phyloP scores from a whole-genome alignment of 2,113 vertebrate species.

The Oryzias melastigma region DNA sequence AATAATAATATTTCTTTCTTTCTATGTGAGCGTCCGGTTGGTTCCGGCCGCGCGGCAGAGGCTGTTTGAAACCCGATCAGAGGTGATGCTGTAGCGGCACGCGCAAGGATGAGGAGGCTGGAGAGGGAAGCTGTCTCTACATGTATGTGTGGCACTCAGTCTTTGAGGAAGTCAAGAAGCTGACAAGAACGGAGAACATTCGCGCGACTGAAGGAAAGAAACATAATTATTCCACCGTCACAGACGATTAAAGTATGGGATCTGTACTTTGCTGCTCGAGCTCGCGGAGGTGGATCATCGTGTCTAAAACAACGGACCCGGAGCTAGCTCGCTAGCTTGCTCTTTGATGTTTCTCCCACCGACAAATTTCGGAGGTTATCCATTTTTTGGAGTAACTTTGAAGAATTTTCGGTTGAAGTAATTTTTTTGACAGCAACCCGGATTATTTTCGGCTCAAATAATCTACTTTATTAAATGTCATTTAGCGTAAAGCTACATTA shows the following conservation, averaged over 20 bases:
- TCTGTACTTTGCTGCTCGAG: background rate
- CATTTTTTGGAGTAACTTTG: background rate
- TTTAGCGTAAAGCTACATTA: constrained; percentile 5
- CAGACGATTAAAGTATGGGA: background rate
- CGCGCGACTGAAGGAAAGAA: background rate
- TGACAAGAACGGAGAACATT: background rate
- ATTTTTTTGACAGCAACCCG: background rate
- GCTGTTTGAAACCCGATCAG: background rate
- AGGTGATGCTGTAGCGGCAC: constrained; percentile 45
- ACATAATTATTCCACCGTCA: too few relatives aligned
- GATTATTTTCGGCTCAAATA: background rate
- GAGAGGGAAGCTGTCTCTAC: constrained; percentile 16
- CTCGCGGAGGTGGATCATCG: constrained; percentile 9
- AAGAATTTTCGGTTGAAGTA: background rate
- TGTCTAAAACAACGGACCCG: constrained; percentile 20
- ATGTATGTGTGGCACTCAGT: constrained; percentile 35
- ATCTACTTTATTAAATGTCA: background rate
- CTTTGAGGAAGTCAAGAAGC: constrained; percentile 51
- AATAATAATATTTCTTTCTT: background rate
- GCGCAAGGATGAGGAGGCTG: constrained; percentile 30
- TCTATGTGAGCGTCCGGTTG: background rate
- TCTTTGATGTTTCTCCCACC: constrained; percentile 13
- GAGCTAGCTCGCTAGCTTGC: constrained; percentile 54
- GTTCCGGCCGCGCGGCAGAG: background rate
- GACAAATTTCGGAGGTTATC: background rate